Evolutionary conservation across 1,140 invertebrate species (phyloP).

Genomic region (Pseudomyrmex concolor): DNA sequence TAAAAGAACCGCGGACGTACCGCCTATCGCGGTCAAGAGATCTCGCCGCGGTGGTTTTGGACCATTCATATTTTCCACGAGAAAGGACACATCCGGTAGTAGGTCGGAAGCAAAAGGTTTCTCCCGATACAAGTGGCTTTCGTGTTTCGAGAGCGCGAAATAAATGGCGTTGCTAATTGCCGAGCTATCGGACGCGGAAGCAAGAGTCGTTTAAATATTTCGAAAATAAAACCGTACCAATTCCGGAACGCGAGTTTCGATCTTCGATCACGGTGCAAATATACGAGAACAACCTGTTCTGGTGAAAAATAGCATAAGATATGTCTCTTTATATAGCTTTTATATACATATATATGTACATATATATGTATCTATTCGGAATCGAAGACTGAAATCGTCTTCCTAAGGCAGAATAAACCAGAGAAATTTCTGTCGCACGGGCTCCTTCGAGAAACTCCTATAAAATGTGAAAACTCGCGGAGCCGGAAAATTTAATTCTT

Average conservation of each 20-base stretch:
- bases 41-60: slow-evolving; percentile 11
- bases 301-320: slow-evolving; percentile 18
- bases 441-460: too few species aligned
- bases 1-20: slow-evolving; percentile 30
- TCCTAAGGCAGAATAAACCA: not conserved
- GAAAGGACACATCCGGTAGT: slow-evolving; percentile 3
- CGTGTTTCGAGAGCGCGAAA: slow-evolving; percentile 23
- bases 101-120: slow-evolving; percentile 29
- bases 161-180: slow-evolving; percentile 42
- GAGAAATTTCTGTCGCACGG: not conserved
- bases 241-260: not conserved
- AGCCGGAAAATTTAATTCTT: slow-evolving; percentile 2
- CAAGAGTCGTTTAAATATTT: not conserved
- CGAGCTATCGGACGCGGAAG: slow-evolving; percentile 13
- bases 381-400: not conserved
- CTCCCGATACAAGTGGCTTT: slow-evolving; percentile 7
- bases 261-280: not conserved
- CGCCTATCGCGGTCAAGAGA: slow-evolving; percentile 22
- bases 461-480: not conserved
- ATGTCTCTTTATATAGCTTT: not conserved
- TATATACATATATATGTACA: too few species aligned
- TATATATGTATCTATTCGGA: too few species aligned
- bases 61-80: slow-evolving; percentile 47
- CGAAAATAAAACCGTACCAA: not conserved
- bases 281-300: not conserved